Evolutionary conservation across 2,888 invertebrate genomes (phyloP).

Genomic region (Hedya salicella): DNA sequence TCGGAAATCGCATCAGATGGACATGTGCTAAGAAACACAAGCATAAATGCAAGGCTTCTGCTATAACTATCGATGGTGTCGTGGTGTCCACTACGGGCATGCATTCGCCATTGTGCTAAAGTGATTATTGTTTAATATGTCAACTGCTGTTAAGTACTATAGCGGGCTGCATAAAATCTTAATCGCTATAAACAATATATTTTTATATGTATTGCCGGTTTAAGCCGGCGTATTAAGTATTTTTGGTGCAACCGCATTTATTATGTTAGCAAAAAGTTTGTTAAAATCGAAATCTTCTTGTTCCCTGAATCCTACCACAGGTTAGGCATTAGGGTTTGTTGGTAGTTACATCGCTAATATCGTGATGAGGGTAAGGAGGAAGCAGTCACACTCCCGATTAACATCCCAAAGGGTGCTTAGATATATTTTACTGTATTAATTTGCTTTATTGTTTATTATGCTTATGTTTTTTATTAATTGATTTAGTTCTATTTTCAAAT

Average conservation of each 20-base stretch:
- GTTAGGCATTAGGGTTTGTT: neutral
- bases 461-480: neutral
- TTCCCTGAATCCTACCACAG: too few relatives aligned
- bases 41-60: constrained; percentile 74
- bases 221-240: neutral
- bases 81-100: constrained; percentile 69
- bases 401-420: neutral
- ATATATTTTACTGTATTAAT: neutral
- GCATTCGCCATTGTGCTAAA: constrained; percentile 62
- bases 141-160: neutral
- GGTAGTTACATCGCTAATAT: neutral
- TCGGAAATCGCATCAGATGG: constrained; percentile 76
- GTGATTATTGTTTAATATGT: neutral
- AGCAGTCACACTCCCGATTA: neutral
- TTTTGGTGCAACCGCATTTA: neutral
- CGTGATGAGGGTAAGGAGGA: constrained; percentile 3
- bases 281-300: neutral
- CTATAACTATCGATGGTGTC: constrained; percentile 72
- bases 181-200: neutral
- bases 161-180: neutral
- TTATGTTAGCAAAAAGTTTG: neutral
- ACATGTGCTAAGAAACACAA: constrained; percentile 77
- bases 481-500: neutral
- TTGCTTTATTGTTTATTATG: neutral
- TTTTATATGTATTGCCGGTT: neutral